Conservation (phyloP, 2,113 vertebrate species). For the Myxocyprinus asiaticus region DNA sequence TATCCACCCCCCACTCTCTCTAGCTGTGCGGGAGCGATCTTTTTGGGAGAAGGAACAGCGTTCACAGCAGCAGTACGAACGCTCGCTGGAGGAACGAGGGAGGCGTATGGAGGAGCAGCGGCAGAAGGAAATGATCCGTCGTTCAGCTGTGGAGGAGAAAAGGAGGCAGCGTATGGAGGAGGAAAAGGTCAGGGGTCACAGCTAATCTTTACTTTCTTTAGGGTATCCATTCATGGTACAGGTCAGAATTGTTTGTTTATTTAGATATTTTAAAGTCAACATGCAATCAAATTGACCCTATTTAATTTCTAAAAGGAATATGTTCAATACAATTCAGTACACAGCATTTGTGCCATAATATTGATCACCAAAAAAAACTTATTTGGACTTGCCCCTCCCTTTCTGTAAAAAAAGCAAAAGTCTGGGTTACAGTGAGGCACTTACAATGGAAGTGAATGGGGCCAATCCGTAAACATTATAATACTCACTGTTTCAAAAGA, state of each 20-base stretch:
- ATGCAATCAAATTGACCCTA: background rate
- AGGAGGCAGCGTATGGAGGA: constrained; percentile 82
- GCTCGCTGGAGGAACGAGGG: constrained; percentile 83
- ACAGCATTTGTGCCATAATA: too few species aligned
- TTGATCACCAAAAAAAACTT: too few species aligned
- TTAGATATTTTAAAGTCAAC: background rate
- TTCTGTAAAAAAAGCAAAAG: too few species aligned
- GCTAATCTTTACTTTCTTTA: background rate
- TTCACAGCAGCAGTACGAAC: constrained; percentile 84
- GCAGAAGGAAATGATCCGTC: constrained; percentile 82
- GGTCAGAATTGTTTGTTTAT: background rate
- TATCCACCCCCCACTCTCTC: background rate
- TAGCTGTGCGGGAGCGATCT: constrained; percentile 81
- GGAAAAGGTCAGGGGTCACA: constrained; percentile 82
- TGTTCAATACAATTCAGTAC: too few species aligned
- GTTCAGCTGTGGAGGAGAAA: constrained; percentile 85
- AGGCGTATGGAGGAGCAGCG: constrained; percentile 86
- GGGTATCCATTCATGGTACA: background rate
- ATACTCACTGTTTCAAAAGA: too few species aligned
- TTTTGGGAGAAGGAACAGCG: constrained; percentile 87
- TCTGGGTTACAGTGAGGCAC: too few species aligned
- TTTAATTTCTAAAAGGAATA: background rate
- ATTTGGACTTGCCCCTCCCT: too few species aligned
- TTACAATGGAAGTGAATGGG: too few species aligned
- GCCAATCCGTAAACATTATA: too few species aligned